Base-by-base conservation (phyloP, 2,888 invertebrate species). In the Biston stratarius region DNA sequence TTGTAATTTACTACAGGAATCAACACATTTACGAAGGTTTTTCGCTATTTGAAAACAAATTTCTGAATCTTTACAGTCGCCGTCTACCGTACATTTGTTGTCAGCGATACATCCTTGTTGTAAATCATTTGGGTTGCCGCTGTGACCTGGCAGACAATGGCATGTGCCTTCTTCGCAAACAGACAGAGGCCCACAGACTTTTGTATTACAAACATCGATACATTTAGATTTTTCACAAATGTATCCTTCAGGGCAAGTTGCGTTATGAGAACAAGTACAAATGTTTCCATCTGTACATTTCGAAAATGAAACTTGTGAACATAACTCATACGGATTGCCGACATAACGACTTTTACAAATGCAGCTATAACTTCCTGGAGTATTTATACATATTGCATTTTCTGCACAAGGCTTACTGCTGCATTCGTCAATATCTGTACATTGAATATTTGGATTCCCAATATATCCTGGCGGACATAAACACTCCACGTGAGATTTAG, bases 371-470 rank as follows among this genome's bases (percentile, higher is more conserved):
- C 97, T 96, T 61, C 99, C 99, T 12, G 96, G 95, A 0, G 97
- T 97, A 84, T 99, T 99, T 73, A 98, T 96, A 83, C 99, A 99
- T 51, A 96, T 96, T 0, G 99, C 98, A 84, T 97, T 97, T 78
- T 95, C 95, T 8, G 97, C 98, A 81, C 97, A 97, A 0, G 97
- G 97, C 78, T 96, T 96, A 72, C 95, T 95, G 69, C 94, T 94
- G 82, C 98, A 98, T 89, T 98, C 98, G 81, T 98, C 96, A 60
- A 97, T 95, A 83, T 98, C 98, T 78, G 96, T 95, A 83, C 98
- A 98, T 74, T 96, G 95, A 66, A 98, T 95, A 83, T 97, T 98
- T 0, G 98, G 97, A 91, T 98, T 98, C 73, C 98, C 98, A 66
- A 96, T 94, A 82, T 96, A 97, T 36, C 98, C 98, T 51, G 96